These are phyloP conservation scores for Brachypodius melanocephalos DNA, from an alignment of 2,113 vertebrate species.

Conservation along the genomic window DNA sequence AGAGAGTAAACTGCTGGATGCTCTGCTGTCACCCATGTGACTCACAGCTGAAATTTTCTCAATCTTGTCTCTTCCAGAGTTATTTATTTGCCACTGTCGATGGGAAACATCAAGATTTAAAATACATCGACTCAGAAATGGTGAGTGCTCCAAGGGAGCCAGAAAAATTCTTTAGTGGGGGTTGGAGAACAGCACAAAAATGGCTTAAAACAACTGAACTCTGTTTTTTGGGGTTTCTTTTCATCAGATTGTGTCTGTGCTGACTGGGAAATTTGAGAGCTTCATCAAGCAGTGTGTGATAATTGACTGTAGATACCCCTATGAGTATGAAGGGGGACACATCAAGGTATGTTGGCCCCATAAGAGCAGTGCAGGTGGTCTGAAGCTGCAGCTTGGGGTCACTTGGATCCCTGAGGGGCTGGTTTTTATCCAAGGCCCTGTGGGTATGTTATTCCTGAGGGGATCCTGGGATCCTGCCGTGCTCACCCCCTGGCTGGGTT, in stretches of 20 bases:
- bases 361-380: rapidly evolving
- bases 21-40: rapidly evolving
- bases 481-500: rapidly evolving
- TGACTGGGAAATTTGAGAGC: slow-evolving; percentile 80
- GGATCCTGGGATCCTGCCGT: not conserved
- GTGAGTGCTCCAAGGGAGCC: slow-evolving; percentile 66
- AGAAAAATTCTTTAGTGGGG: rapidly evolving
- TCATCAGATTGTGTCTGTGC: slow-evolving; percentile 83
- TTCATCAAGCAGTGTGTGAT: slow-evolving; percentile 84
- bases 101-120: slow-evolving; percentile 92
- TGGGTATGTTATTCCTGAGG: not conserved
- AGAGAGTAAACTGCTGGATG: not conserved
- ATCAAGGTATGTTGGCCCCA: slow-evolving; percentile 79
- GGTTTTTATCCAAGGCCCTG: rapidly evolving
- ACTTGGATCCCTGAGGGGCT: rapidly evolving
- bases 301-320: slow-evolving; percentile 94
- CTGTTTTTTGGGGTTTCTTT: not conserved
- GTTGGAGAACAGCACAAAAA: not conserved
- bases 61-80: slow-evolving; percentile 66
- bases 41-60: not conserved
- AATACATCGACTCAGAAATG: slow-evolving; percentile 91
- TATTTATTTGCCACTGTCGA: slow-evolving; percentile 86
- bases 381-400: not conserved
- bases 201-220: not conserved
- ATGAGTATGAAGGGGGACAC: slow-evolving; percentile 94